Evolutionary conservation across 2,113 vertebrate genomes (phyloP), one percentile per base, ranked within the genome.

Genomic region (Tragelaphus strepsiceros): DNA sequence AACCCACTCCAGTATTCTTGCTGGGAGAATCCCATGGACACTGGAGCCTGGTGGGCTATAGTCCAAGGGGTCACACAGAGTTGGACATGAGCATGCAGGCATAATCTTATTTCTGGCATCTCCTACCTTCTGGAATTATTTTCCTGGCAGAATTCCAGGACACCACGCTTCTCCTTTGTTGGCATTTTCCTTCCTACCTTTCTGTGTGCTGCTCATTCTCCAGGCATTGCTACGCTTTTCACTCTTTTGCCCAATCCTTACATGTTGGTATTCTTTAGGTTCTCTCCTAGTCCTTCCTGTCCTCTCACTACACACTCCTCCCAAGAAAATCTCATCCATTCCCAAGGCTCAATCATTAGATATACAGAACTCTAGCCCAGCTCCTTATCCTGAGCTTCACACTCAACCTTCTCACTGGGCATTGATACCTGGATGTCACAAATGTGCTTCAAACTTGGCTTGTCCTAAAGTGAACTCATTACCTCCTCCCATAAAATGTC

Each of bases 381-480:
- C 7, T 49, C 8, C 15, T 91, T 53, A 7, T 32, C 19, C 28
- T 46, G 14, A 64, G n/a, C 10, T 82, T 92, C 5, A 30, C 39
- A 80, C 2, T 39, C 9, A 49, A 39, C 5, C 11, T 77, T 59
- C 35, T 58, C 43, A 43, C 2, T 46, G 43, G 26, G 51, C 28
- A 22, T 92, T 39, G 24, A 7, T 17, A 43, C 5, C 10, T 74
- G 7, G 46, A 26, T 83, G 67, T 83, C 74, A 78, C 58, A 83
- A n/a, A 17, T 2, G 12, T 43, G 14, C 6, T 82, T 81, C 54
- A 92, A 62, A 56, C 12, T 11, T 11, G 49, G 14, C 21, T 39
- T 92, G 35, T 88, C 53, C 80, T 94, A 32, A 71, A 56, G 28
- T 28, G 49, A 88, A 43, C 19, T 43, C 59, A 71, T 88, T n/a